Evolutionary conservation across 2,113 vertebrate species (phyloP).

Genomic region (Macrotis lagotis): DNA sequence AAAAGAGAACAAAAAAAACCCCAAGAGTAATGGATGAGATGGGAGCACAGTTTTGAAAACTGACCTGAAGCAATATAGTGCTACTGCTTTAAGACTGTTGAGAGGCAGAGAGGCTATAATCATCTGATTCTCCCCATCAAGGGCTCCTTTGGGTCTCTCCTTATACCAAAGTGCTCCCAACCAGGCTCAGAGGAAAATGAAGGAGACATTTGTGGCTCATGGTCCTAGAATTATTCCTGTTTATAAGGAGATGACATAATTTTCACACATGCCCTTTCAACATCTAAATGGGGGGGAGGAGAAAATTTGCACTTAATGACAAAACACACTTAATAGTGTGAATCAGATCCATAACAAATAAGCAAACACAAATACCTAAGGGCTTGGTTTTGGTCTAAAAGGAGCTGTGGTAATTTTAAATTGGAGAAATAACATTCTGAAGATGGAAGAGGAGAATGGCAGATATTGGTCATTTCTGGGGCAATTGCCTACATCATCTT

Average conservation of each 20-base stretch:
- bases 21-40: background rate
- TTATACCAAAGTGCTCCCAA: background rate
- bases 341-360: constrained; percentile 70
- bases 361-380: constrained; percentile 36
- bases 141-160: background rate
- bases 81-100: background rate
- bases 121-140: background rate
- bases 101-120: background rate
- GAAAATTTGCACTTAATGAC: constrained; percentile 65
- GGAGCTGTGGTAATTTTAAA: background rate
- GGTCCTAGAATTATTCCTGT: background rate
- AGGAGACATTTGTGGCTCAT: background rate
- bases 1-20: too few relatives aligned
- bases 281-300: constrained; percentile 30
- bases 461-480: background rate
- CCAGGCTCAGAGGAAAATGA: background rate
- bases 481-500: background rate
- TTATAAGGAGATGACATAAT: constrained; percentile 28
- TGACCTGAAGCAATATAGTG: background rate
- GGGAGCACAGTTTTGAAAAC: background rate
- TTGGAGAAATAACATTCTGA: background rate
- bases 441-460: background rate
- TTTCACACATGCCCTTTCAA: constrained; percentile 31
- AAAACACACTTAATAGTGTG: constrained; percentile 68
- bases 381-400: constrained; percentile 30